Evolutionary conservation across 2,797 vertebrate species (phyloP).

Genomic region (Pipistrellus nathusii): DNA sequence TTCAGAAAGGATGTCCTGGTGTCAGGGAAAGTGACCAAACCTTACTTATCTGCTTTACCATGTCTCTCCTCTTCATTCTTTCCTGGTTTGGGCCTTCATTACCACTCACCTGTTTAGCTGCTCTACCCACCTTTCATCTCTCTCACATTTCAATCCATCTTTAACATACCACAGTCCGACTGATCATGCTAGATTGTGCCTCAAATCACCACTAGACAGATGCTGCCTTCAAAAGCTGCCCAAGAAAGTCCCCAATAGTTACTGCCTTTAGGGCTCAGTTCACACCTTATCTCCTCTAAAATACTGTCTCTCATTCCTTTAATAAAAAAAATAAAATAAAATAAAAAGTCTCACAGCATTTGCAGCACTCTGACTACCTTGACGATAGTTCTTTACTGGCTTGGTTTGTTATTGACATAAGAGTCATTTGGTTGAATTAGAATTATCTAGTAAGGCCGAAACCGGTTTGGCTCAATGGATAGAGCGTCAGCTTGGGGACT

Average conservation of each 20-base stretch:
- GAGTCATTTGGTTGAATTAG: not conserved
- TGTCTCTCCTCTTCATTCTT: not conserved
- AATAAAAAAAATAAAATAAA: not conserved
- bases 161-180: not conserved
- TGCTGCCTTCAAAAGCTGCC: not conserved
- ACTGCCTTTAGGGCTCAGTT: not conserved
- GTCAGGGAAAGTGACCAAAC: not conserved
- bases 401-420: not conserved
- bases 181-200: too few relatives aligned
- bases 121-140: not conserved
- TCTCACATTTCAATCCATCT: not conserved
- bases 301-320: not conserved
- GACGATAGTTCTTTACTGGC: not conserved
- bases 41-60: not conserved
- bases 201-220: not conserved
- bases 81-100: not conserved
- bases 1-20: not conserved
- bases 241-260: not conserved
- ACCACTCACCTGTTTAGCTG: not conserved
- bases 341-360: not conserved
- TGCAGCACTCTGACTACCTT: not conserved
- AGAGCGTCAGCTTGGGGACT: too few relatives aligned
- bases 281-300: not conserved
- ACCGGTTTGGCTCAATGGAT: too few relatives aligned
- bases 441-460: not conserved